A percentile compares a stretch with the other conserved stretches of the same genome.
phyloP scores from a whole-genome alignment of 2,113 vertebrate genomes.

The Brienomyrus longianalis region DNA sequence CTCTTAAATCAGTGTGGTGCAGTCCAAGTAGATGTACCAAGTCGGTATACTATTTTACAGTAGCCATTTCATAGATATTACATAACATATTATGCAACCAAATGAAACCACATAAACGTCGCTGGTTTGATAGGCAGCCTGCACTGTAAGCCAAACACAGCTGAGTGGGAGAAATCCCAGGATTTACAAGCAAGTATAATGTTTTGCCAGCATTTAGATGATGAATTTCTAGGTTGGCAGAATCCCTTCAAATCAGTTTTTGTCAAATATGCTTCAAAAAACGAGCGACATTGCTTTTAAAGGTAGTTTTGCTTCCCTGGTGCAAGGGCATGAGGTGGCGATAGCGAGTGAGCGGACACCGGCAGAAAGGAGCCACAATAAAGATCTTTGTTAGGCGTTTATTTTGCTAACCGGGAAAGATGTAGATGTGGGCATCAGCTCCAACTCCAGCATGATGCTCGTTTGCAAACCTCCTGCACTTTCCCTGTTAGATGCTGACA shows the following conservation, averaged over 20 bases:
- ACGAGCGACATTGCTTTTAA: neutral
- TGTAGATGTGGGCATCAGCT: neutral
- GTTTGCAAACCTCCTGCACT: neutral
- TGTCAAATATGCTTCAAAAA: neutral
- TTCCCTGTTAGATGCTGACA: neutral
- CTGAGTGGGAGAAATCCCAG: neutral
- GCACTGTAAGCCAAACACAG: neutral
- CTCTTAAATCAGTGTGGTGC: neutral
- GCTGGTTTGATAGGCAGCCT: neutral
- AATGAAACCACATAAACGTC: neutral
- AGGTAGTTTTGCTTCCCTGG: neutral
- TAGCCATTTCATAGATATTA: neutral
- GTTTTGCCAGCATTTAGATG: neutral
- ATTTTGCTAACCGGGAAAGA: neutral
- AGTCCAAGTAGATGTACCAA: neutral
- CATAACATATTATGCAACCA: neutral
- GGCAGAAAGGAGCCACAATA: neutral
- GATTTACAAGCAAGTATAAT: neutral
- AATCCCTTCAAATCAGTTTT: neutral
- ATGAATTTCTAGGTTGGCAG: neutral
- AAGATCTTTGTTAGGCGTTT: neutral
- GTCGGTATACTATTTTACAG: neutral
- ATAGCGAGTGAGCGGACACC: neutral
- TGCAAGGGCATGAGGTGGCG: neutral
- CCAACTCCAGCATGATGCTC: neutral